Evolutionary conservation across 37 sponge, comb jelly and placozoan species (phyloP).

Genomic region (Crambe crambe): DNA sequence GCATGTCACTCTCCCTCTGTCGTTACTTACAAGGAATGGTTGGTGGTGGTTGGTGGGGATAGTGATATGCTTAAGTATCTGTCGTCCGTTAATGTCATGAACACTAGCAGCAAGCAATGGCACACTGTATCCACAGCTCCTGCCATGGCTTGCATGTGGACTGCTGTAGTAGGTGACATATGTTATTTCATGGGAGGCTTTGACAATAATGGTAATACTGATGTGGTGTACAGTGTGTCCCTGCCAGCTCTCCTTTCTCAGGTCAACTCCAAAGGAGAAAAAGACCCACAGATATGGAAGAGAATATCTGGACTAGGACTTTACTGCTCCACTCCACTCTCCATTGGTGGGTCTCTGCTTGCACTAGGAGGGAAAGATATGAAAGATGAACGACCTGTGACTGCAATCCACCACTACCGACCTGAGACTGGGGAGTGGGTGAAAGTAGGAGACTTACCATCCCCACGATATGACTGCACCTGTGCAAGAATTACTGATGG

Average conservation of each 20-base stretch:
- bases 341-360: constrained; percentile 10
- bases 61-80: not conserved
- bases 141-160: not conserved
- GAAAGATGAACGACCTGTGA: not conserved
- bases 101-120: not conserved
- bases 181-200: not conserved
- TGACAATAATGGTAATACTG: not conserved
- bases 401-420: constrained; percentile 18
- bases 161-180: not conserved
- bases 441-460: constrained; percentile 20
- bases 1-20: not conserved
- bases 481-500: not conserved
- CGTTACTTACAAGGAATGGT: not conserved
- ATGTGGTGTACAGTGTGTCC: not conserved
- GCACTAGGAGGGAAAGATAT: not conserved
- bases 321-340: not conserved
- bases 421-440: constrained; percentile 10
- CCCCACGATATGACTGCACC: not conserved
- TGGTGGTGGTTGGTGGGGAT: constrained; percentile 14
- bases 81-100: not conserved
- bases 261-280: not conserved
- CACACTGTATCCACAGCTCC: not conserved
- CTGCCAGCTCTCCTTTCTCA: constrained; percentile 4
- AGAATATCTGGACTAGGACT: not conserved
- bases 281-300: not conserved